These are phyloP conservation scores for Chloroclysta siterata DNA, from an alignment of 2,888 invertebrate species.

Conservation along the genomic window DNA sequence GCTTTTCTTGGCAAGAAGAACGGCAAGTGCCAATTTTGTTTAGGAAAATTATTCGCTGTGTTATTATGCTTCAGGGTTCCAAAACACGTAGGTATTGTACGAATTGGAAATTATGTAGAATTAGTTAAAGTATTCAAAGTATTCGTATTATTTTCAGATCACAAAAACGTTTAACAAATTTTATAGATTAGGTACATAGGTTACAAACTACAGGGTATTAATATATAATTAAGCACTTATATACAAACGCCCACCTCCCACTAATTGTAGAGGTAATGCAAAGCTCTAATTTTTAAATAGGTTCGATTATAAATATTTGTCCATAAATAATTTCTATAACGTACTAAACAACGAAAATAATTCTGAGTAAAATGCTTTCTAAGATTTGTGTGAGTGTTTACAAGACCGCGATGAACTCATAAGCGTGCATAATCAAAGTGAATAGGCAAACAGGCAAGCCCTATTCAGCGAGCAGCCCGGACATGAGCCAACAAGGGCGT, in stretches of 20 bases:
- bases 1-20: slow-evolving; percentile 1
- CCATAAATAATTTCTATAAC: slow-evolving; percentile 23
- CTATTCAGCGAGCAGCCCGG: slow-evolving; percentile 60
- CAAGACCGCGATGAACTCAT: slow-evolving; percentile 58
- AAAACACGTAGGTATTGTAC: too few species aligned
- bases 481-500: slow-evolving; percentile 67
- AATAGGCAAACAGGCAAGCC: slow-evolving; percentile 72
- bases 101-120: too few species aligned
- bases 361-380: slow-evolving; percentile 32
- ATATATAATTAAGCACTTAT: neutral
- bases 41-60: slow-evolving; percentile 2
- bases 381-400: slow-evolving; percentile 49
- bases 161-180: too few species aligned
- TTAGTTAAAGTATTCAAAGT: too few species aligned
- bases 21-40: slow-evolving; percentile 3
- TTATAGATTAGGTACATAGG: too few species aligned
- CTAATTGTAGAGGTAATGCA: slow-evolving; percentile 5
- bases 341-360: slow-evolving; percentile 28
- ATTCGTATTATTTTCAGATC: neutral
- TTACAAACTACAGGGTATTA: neutral
- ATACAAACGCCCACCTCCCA: slow-evolving; percentile 2
- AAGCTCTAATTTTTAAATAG: slow-evolving; percentile 21
- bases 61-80: neutral
- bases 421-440: slow-evolving; percentile 77
- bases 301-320: slow-evolving; percentile 19